Evolutionary conservation across 1,140 invertebrate species (phyloP).

Genomic region (Octopus bimaculoides): DNA sequence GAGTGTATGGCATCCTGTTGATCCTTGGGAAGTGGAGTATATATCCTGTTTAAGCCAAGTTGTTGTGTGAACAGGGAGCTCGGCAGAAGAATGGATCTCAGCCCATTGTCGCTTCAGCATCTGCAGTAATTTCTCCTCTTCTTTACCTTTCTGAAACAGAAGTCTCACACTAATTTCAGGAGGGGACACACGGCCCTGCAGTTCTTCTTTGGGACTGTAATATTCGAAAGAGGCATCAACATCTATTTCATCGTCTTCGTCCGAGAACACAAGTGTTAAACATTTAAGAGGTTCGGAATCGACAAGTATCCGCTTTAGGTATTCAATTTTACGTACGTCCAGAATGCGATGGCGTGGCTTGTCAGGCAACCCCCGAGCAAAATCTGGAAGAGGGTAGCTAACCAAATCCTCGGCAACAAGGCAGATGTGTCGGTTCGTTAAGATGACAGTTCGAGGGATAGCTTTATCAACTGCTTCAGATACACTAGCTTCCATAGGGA

Average conservation of each 20-base stretch:
- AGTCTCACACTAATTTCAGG: conserved; percentile 40
- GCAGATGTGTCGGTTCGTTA: conserved; percentile 47
- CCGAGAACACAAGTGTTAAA: conserved; percentile 46
- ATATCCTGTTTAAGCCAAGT: conserved; percentile 26
- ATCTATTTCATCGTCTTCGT: conserved; percentile 47
- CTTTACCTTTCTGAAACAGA: conserved; percentile 41
- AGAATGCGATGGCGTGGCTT: conserved; percentile 41
- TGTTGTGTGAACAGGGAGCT: conserved; percentile 26
- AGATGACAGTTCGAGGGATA: conserved; percentile 39
- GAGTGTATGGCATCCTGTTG: background rate
- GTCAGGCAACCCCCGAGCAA: conserved; percentile 47
- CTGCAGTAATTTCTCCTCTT: conserved; percentile 45
- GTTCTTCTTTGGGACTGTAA: conserved; percentile 35
- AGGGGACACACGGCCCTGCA: conserved; percentile 27
- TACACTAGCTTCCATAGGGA: conserved; percentile 23
- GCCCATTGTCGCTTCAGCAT: conserved; percentile 48
- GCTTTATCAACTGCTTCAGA: conserved; percentile 20
- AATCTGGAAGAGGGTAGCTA: conserved; percentile 54
- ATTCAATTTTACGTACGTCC: conserved; percentile 43
- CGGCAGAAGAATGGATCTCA: conserved; percentile 26
- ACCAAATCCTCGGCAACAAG: conserved; percentile 48
- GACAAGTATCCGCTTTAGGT: conserved; percentile 41
- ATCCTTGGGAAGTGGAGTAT: background rate
- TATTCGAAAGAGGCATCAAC: conserved; percentile 47
- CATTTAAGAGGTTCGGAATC: conserved; percentile 28